phyloP scores from a whole-genome alignment of 2,113 vertebrate genomes.

The Scopus umbretta region DNA sequence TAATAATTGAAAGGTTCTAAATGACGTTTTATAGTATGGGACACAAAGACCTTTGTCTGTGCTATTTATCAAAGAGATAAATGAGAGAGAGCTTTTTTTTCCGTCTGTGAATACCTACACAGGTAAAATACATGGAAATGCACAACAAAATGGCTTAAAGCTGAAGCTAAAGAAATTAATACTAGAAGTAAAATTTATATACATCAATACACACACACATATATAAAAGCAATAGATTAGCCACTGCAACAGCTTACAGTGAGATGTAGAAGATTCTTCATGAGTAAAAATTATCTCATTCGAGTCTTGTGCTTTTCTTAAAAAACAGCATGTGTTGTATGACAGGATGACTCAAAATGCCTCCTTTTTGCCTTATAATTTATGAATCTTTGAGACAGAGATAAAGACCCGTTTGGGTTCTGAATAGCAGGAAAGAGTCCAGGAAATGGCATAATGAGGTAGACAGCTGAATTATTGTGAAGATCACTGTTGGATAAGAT shows the following conservation, averaged over 20 bases:
- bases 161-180: neutral
- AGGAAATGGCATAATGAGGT: conserved; percentile 33
- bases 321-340: neutral
- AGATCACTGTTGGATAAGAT: conserved; percentile 22
- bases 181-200: neutral
- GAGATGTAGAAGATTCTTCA: neutral
- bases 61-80: neutral
- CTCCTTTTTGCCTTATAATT: conserved; percentile 1
- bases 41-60: neutral
- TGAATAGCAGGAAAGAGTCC: conserved; percentile 1
- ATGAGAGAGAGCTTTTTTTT: neutral
- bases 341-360: conserved; percentile 5
- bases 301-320: neutral
- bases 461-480: conserved; percentile 13
- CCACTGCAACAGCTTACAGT: neutral
- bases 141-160: neutral
- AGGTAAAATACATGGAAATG: neutral
- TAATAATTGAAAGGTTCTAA: neutral
- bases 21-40: neutral
- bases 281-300: neutral
- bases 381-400: neutral
- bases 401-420: neutral
- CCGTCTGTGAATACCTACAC: neutral
- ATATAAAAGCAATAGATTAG: neutral
- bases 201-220: neutral